phyloP scores from a whole-genome alignment of 2,113 vertebrate species.

The Athene noctua region DNA sequence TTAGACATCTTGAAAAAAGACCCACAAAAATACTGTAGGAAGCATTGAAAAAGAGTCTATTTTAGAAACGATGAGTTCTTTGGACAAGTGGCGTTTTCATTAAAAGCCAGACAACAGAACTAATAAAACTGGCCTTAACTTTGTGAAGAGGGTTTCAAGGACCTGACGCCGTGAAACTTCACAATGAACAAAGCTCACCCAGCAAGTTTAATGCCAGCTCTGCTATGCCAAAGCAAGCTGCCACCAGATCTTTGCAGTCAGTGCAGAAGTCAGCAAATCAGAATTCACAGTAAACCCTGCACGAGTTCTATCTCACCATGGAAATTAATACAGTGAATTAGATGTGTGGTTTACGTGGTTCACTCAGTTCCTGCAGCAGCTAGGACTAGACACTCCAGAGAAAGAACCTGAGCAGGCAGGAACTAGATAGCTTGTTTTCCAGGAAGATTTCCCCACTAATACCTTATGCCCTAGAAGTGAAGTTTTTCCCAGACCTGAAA shows the following conservation, averaged over 20 bases:
- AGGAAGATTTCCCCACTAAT: background rate
- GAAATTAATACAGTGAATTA: background rate
- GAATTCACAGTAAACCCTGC: background rate
- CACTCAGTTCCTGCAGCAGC: background rate
- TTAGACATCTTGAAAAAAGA: background rate
- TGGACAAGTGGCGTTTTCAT: background rate
- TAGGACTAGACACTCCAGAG: background rate
- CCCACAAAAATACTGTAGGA: background rate
- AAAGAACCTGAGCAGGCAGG: background rate
- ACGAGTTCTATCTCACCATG: background rate
- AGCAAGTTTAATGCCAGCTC: background rate
- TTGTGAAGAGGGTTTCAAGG: background rate
- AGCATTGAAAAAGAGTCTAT: background rate
- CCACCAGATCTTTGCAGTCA: background rate
- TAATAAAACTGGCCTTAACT: background rate
- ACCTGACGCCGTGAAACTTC: background rate
- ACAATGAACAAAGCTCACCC: background rate
- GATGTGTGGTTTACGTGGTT: background rate
- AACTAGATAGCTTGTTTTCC: background rate
- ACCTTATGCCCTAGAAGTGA: background rate
- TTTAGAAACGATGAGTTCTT: background rate
- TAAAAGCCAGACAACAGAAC: background rate
- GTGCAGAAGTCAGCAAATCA: background rate
- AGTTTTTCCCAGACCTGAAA: background rate
- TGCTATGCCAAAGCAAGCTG: background rate